Percentiles rank a stretch among this genome's conserved stretches.
Evolutionary conservation across 1,140 invertebrate species (phyloP).

Genomic region (Sycobia sp.): DNA sequence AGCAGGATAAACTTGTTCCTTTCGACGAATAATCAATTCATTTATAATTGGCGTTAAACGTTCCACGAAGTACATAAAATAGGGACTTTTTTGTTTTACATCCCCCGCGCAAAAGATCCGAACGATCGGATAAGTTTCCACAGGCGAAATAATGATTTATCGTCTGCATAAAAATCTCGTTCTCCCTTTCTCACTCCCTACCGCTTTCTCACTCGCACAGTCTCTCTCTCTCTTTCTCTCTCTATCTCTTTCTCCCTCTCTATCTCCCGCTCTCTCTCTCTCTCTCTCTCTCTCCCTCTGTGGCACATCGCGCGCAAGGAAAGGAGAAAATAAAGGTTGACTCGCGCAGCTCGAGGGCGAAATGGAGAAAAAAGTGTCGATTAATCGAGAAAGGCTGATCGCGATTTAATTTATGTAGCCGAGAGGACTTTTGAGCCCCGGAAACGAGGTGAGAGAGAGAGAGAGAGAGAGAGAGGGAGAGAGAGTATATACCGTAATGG

Average conservation of each 20-base stretch:
- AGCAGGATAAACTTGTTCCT: slow-evolving; percentile 13
- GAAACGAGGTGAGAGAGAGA: slow-evolving; percentile 18
- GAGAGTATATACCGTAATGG: slow-evolving; percentile 24
- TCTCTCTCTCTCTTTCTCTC: not conserved
- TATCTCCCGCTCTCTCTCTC: not conserved
- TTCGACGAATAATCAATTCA: slow-evolving; percentile 28
- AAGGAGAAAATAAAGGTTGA: too few species aligned
- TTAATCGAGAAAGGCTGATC: slow-evolving; percentile 37
- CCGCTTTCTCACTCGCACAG: too few species aligned
- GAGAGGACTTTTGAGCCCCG: slow-evolving; percentile 37
- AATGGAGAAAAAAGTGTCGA: slow-evolving; percentile 22
- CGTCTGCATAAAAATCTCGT: slow-evolving; percentile 1
- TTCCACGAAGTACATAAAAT: slow-evolving; percentile 8
- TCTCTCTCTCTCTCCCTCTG: too few species aligned
- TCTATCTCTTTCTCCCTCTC: not conserved
- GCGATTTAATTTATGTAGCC: slow-evolving; percentile 47
- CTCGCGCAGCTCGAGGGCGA: not conserved
- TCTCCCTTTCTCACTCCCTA: too few species aligned
- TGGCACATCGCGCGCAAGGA: too few species aligned
- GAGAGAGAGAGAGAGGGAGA: not conserved
- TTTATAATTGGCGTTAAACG: slow-evolving; percentile 34
- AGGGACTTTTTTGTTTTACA: slow-evolving; percentile 31
- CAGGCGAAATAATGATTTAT: slow-evolving; percentile 34
- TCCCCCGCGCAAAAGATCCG: slow-evolving; percentile 16
- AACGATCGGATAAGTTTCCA: slow-evolving; percentile 15